Percentiles rank a stretch among this genome's conserved stretches.
Evolutionary conservation across 1,140 invertebrate genomes (phyloP).

Genomic region (Rhagoletis zephyria): DNA sequence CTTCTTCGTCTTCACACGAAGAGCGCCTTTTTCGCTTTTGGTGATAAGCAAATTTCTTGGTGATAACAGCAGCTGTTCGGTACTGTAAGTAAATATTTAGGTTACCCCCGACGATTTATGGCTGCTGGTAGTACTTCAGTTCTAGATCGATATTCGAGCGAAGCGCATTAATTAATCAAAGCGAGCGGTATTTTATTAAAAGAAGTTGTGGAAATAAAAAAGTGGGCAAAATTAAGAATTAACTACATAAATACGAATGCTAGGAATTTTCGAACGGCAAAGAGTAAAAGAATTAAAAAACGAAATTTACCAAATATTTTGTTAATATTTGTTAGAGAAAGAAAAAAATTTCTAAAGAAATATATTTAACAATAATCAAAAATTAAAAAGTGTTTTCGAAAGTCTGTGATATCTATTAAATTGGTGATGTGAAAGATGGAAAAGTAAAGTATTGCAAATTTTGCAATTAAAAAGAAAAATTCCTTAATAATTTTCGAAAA

Average conservation of each 20-base stretch:
- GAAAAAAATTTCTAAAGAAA: not conserved
- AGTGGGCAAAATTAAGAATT: not conserved
- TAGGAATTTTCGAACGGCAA: not conserved
- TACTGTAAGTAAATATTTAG: not conserved
- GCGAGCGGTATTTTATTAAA: not conserved
- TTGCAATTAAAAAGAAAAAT: not conserved
- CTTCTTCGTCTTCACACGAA: not conserved
- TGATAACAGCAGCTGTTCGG: slow-evolving; percentile 10
- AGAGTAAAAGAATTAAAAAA: not conserved
- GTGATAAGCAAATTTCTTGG: not conserved
- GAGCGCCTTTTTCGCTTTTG: not conserved
- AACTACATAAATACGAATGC: not conserved
- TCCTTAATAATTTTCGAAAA: not conserved
- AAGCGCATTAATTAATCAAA: not conserved
- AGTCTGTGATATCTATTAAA: not conserved
- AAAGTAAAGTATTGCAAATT: slow-evolving; percentile 56
- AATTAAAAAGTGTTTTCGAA: not conserved
- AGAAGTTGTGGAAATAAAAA: not conserved
- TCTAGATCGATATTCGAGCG: not conserved
- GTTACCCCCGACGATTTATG: not conserved
- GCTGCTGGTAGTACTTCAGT: not conserved
- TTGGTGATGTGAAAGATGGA: slow-evolving; percentile 55
- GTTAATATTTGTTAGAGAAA: not conserved
- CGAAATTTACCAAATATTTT: too few species aligned
- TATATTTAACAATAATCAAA: not conserved